phyloP scores from a whole-genome alignment of 2,888 invertebrate species.

The Acanthococcus lagerstroemiae region DNA sequence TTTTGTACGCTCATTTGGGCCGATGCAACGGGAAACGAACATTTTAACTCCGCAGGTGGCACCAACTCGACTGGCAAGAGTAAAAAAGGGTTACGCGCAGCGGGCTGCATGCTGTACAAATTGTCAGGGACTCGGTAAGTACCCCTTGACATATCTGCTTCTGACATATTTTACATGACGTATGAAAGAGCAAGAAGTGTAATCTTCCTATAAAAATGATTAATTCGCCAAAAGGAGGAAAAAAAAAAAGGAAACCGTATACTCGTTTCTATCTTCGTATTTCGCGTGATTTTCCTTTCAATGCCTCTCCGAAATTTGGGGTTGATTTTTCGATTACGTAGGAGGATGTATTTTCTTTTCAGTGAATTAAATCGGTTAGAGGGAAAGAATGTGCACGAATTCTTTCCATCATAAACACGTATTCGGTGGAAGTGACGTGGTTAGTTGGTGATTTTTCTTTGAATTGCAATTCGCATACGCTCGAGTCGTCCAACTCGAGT shows the following conservation, averaged over 20 bases:
- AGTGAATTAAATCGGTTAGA: slow-evolving; percentile 27
- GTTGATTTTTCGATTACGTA: slow-evolving; percentile 25
- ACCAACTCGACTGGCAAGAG: too few relatives aligned
- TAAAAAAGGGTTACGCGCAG: slow-evolving; percentile 27
- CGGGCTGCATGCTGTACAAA: slow-evolving; percentile 15
- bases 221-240: slow-evolving; percentile 27
- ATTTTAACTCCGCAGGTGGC: too few relatives aligned
- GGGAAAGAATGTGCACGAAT: slow-evolving; percentile 24
- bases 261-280: slow-evolving; percentile 11
- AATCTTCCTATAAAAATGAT: slow-evolving; percentile 29
- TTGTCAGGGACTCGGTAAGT: slow-evolving; percentile 27
- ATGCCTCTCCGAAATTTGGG: slow-evolving; percentile 19
- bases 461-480: background rate
- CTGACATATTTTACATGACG: slow-evolving; percentile 28
- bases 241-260: background rate
- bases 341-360: slow-evolving; percentile 28
- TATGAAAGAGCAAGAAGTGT: slow-evolving; percentile 27
- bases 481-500: too few relatives aligned
- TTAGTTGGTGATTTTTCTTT: background rate
- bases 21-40: too few relatives aligned
- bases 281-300: slow-evolving; percentile 28
- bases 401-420: slow-evolving; percentile 26
- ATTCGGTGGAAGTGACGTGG: slow-evolving; percentile 12
- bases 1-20: too few relatives aligned
- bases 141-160: slow-evolving; percentile 28